These are phyloP conservation scores for Tinea semifulvella DNA, from an alignment of 2,888 invertebrate species.

Conservation along the genomic window DNA sequence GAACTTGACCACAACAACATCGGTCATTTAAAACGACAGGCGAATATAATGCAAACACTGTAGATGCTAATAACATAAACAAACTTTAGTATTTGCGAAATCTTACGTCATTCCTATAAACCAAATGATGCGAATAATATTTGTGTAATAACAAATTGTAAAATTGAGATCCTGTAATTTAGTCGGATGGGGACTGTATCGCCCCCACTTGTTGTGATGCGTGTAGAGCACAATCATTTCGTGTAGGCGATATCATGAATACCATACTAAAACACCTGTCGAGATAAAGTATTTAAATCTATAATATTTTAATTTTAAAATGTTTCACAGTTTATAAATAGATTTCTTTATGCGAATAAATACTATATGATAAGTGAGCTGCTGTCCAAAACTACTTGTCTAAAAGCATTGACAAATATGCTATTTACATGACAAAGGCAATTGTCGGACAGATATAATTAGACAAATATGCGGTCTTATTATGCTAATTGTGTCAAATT, in stretches of 20 bases:
- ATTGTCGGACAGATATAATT: not conserved
- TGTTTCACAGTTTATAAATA: not conserved
- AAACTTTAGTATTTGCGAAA: not conserved
- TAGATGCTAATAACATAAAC: constrained; percentile 4
- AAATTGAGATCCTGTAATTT: constrained; percentile 3
- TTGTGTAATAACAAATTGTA: not conserved
- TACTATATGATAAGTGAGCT: not conserved
- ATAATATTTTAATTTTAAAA: not conserved
- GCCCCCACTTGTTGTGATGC: constrained; percentile 26
- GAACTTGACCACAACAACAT: constrained; percentile 54
- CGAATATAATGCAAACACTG: not conserved
- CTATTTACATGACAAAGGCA: constrained; percentile 44
- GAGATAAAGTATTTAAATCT: not conserved
- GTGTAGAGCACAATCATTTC: not conserved
- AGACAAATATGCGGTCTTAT: constrained; percentile 32
- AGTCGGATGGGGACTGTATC: constrained; percentile 16
- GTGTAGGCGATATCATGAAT: constrained; percentile 9
- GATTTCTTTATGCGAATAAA: constrained; percentile 1
- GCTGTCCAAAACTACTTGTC: not conserved
- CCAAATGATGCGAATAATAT: too few relatives aligned
- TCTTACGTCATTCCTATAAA: not conserved
- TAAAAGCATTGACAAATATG: constrained; percentile 32
- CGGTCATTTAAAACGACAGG: constrained; percentile 26
- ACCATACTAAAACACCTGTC: constrained; percentile 10
- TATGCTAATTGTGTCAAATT: constrained; percentile 38